These are phyloP conservation scores for Heloderma charlesbogerti DNA, from an alignment of 2,113 vertebrate species.

Conservation along the genomic window DNA sequence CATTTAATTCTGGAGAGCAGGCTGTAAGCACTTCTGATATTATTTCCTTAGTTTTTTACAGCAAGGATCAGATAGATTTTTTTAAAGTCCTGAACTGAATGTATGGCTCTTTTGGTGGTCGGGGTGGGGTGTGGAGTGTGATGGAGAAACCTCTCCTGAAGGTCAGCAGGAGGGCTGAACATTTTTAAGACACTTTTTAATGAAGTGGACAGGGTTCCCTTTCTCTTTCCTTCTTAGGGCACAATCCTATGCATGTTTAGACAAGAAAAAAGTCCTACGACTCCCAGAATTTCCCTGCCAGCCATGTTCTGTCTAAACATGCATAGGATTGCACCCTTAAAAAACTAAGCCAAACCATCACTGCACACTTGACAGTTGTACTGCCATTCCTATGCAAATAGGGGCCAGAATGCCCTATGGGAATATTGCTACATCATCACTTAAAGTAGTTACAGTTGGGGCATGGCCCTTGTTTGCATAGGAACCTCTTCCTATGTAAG, in stretches of 20 bases:
- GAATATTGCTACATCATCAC: background rate
- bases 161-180: background rate
- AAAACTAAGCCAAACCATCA: no score
- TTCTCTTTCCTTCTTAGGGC: background rate
- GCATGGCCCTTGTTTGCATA: background rate
- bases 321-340: no score
- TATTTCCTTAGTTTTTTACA: slow-evolving; percentile 1
- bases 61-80: background rate
- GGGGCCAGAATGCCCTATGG: background rate
- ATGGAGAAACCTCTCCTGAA: background rate
- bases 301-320: no score
- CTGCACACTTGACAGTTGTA: background rate
- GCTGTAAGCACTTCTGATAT: background rate
- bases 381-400: background rate
- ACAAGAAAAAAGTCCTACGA: no score
- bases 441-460: no score
- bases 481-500: no score
- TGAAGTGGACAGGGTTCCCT: background rate
- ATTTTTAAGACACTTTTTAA: background rate
- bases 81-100: background rate
- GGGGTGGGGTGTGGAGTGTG: no score
- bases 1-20: background rate
- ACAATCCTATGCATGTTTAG: no score
- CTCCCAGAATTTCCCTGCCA: no score
- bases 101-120: background rate